These are phyloP conservation scores for Danaus chrysippus DNA, from an alignment of 2,888 invertebrate genomes.

Conservation along the genomic window DNA sequence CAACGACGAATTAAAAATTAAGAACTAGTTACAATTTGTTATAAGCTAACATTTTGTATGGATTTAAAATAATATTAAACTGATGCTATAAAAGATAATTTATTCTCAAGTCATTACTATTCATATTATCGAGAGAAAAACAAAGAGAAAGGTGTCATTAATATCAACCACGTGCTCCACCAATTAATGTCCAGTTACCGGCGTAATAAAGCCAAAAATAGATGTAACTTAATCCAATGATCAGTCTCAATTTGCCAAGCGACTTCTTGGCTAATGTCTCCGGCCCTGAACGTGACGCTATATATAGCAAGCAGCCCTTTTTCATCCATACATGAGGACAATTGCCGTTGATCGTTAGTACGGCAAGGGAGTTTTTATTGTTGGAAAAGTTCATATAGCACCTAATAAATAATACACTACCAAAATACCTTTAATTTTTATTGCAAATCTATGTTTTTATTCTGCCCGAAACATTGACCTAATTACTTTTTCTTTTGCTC, in stretches of 20 bases:
- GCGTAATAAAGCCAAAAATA: conserved; percentile 34
- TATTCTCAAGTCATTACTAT: too few relatives aligned
- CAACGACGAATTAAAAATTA: too few relatives aligned
- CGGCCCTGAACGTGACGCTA: conserved; percentile 66
- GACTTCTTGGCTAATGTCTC: conserved; percentile 62
- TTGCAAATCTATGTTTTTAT: too few relatives aligned
- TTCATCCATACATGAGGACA: conserved; percentile 56
- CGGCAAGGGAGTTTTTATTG: conserved; percentile 4
- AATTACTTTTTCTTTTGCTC: conserved; percentile 20
- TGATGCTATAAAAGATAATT: too few relatives aligned
- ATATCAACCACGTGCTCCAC: conserved; percentile 19
- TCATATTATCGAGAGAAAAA: too few relatives aligned
- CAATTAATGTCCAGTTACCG: conserved; percentile 19
- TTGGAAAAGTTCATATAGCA: too few relatives aligned
- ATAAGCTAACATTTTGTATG: too few relatives aligned
- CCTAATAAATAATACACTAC: too few relatives aligned
- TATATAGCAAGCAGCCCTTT: conserved; percentile 58
- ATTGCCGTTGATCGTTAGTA: conserved; percentile 47
- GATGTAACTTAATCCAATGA: conserved; percentile 54
- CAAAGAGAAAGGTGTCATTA: too few relatives aligned
- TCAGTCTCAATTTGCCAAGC: conserved; percentile 71
- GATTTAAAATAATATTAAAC: too few relatives aligned
- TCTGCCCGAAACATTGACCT: neutral
- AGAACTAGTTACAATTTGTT: too few relatives aligned
- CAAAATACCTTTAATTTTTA: too few relatives aligned